Base-by-base conservation (phyloP, 2,888 invertebrate genomes). In the Nebria salina region DNA sequence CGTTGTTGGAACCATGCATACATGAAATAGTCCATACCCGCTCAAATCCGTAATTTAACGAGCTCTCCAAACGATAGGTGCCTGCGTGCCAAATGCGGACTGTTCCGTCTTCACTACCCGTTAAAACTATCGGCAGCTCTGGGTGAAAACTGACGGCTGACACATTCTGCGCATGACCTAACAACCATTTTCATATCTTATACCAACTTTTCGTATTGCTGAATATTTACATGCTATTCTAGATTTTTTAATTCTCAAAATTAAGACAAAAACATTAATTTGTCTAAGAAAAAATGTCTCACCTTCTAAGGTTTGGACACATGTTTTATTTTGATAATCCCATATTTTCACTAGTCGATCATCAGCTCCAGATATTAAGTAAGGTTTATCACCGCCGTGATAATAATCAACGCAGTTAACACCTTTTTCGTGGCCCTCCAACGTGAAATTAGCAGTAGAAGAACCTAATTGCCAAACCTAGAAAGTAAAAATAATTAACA, bases 251-350 rank as follows among this genome's bases (percentile, higher is more conserved):
- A 34, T 2, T 34, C 4, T 34, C 34, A 34, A 34, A 34, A 34
- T 4, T 34, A 34, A 34, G 4, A 34, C 34, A 34, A 34, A 34
- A 34, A 34, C 2, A 5, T 34, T 34, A 34, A 34, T 34, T 34
- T 34, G 34, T 2, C 34, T 34, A 34, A 2, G 5, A 34, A 79
- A 20, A 77, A 41, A 64, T 74, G 15, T 54, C 72, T 83, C 85
- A 90, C 90, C 94, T 89, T 99, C 98, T 82, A 99, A 90, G 0
- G 99, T 99, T 88, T 99, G 99, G 0, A 99, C 99, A 89, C 99
- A 99, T 0, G 98, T 98, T 90, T 99, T 99, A 89, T 99, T 99
- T 89, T 99, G 97, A 88, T 99, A 99, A 88, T 99, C 99, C 99
- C 99, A 99, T 86, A 99, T 99, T 90, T 99, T 99, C 6, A 99